Base-by-base conservation (phyloP, 1,140 invertebrate species). In the Bacillus rossius region DNA sequence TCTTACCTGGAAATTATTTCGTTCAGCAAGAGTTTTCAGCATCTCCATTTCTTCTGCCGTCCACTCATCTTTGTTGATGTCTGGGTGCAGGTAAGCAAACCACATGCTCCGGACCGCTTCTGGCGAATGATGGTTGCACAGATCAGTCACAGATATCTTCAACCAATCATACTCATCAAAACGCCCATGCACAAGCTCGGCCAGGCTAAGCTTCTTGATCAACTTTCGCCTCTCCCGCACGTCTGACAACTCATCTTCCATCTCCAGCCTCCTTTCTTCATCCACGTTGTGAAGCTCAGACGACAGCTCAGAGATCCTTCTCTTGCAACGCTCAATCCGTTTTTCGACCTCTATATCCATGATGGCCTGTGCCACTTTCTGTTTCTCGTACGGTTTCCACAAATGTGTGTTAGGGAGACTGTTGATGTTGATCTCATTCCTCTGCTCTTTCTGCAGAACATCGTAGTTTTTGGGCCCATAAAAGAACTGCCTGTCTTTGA, bases 41-140 rank as follows among this genome's bases (percentile, higher is more conserved):
- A 65, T 59, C 0, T 64, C 63, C 65, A 83, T 80, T 69, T 88
- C 86, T n/a, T 69, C 64, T 19, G 66, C 65, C 1, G 69, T 75
- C 85, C 85, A 89, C 22, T 70, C 69, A 3, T 61, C 67, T 60
- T 84, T 86, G 53, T 82, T 87, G 14, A 88, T 77, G 7, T 75
- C 65, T 0, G 86, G 86, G 65, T 85, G 81, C 51, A 87, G 64
- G 65, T 81, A 87, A 16, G 83, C 73, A 54, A 81, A 78, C 87
- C 87, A 89, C 67, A 87, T 79, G 0, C 78, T 76, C 42, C 75
- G 65, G 64, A 81, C 84, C 65, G 81, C 82, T 1, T 72, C 68
- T 0, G 76, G 65, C 0, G 74, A 75, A 61, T 81, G 81, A 10
- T 73, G 72, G 55, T 70, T 70, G 41, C 75, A 67, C 49, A 81